phyloP scores from a whole-genome alignment of 2,888 invertebrate species.

The Malthinus flaveolus region DNA sequence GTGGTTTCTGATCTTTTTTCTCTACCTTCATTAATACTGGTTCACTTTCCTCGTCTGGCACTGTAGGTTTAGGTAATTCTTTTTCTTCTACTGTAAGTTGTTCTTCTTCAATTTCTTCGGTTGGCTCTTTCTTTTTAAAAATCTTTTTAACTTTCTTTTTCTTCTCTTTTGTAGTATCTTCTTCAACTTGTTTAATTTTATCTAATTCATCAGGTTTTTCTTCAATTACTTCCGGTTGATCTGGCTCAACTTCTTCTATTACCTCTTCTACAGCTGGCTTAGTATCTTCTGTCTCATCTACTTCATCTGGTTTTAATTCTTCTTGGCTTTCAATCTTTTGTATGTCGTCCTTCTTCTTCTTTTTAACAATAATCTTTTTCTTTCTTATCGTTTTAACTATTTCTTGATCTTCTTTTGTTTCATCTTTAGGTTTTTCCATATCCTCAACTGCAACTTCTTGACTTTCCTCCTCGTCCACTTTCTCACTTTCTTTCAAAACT shows the following conservation, averaged over 20 bases:
- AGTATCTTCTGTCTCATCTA: conserved; percentile 45
- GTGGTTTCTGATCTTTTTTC: conserved; percentile 47
- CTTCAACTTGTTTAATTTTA: conserved; percentile 21
- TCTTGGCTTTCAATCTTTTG: conserved; percentile 22
- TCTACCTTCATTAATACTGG: conserved; percentile 16
- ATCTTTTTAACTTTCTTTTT: conserved; percentile 22
- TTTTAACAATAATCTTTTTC: conserved; percentile 37
- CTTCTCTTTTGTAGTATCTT: conserved; percentile 18
- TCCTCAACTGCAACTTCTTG: conserved; percentile 48
- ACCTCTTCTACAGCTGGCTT: conserved; percentile 37
- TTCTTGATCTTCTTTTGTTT: conserved; percentile 35
- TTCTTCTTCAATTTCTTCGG: conserved; percentile 30
- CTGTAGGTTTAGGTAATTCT: conserved; percentile 41
- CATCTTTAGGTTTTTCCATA: conserved; percentile 37
- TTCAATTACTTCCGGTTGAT: conserved; percentile 40
- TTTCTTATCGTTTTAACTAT: conserved; percentile 44
- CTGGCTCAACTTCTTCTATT: conserved; percentile 22
- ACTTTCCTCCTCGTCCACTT: conserved; percentile 41
- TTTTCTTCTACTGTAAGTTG: conserved; percentile 36
- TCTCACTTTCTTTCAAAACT: conserved; percentile 44
- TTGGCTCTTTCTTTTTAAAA: conserved; percentile 19
- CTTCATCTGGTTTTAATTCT: conserved; percentile 32
- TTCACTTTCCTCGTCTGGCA: conserved; percentile 31
- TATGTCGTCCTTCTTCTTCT: conserved; percentile 19
- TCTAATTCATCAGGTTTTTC: conserved; percentile 10